phyloP scores from a whole-genome alignment of 1,140 invertebrate genomes.

The Chrysoperla carnea region DNA sequence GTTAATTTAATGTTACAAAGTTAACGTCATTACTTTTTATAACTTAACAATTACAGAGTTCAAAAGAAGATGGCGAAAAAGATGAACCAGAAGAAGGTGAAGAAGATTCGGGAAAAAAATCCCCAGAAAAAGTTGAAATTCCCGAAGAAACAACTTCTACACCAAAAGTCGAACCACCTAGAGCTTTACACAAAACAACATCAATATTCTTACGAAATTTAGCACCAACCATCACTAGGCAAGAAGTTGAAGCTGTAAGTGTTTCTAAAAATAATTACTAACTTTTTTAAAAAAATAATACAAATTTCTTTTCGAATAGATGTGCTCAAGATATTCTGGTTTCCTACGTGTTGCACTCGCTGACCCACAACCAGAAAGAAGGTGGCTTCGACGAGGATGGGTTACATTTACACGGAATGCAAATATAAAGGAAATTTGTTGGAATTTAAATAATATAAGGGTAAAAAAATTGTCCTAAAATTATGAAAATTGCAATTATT shows the following conservation, averaged over 20 bases:
- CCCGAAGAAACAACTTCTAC: constrained; percentile 23
- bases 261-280: constrained; percentile 1
- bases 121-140: no score
- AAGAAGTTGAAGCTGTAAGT: constrained; percentile 88
- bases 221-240: constrained; percentile 86
- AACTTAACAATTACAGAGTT: constrained; percentile 1
- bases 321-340: constrained; percentile 88
- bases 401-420: constrained; percentile 93
- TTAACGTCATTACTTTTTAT: no score
- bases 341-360: constrained; percentile 93
- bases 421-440: constrained; percentile 99
- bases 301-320: constrained; percentile 30
- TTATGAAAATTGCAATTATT: neutral
- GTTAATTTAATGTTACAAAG: neutral
- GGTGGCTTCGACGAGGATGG: constrained; percentile 94
- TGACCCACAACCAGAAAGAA: constrained; percentile 86
- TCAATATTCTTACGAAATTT: constrained; percentile 95
- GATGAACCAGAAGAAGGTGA: constrained; percentile 16
- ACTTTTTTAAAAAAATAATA: constrained; percentile 2
- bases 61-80: constrained; percentile 21
- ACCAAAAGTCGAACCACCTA: constrained; percentile 39
- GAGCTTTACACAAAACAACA: constrained; percentile 78
- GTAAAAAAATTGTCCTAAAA: constrained; percentile 27
- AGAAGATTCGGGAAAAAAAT: constrained; percentile 3
- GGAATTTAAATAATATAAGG: constrained; percentile 92